Evolutionary conservation across 2,888 invertebrate genomes (phyloP).

Genomic region (Dryadula phaetusa): DNA sequence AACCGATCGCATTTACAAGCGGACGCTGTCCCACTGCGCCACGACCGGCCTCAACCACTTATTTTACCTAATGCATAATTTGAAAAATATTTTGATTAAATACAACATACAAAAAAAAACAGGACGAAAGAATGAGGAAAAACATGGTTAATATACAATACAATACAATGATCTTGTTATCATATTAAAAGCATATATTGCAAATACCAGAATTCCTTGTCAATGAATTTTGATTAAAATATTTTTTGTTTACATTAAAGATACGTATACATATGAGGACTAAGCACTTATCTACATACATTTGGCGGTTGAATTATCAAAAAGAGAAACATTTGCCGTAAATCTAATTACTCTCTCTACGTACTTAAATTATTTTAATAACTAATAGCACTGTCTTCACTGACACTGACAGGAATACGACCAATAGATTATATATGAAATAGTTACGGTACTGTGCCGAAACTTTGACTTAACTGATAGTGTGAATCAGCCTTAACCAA

Average conservation of each 20-base stretch:
- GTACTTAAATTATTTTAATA: no score
- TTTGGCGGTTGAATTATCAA: background rate
- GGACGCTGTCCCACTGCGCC: no score
- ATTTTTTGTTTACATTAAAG: background rate
- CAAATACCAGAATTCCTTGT: constrained; percentile 7
- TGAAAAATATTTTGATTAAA: background rate
- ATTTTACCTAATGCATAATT: background rate
- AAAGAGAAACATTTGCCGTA: background rate
- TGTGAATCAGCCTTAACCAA: no score
- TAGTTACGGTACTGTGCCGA: no score
- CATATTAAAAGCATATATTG: background rate
- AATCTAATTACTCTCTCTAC: no score
- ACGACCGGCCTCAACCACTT: no score
- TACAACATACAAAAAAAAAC: constrained; percentile 35
- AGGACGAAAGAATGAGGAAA: constrained; percentile 42
- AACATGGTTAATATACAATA: no score
- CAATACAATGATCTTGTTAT: background rate
- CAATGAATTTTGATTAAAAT: constrained; percentile 1
- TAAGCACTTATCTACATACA: constrained; percentile 2
- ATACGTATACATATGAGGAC: background rate
- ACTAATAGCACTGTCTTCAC: no score
- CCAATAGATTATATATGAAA: no score
- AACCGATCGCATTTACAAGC: no score
- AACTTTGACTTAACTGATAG: no score
- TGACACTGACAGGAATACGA: no score